Evolutionary conservation across 2,113 vertebrate genomes (phyloP), one percentile per base, ranked within the genome.

Genomic region (Sebastes schlegelii): DNA sequence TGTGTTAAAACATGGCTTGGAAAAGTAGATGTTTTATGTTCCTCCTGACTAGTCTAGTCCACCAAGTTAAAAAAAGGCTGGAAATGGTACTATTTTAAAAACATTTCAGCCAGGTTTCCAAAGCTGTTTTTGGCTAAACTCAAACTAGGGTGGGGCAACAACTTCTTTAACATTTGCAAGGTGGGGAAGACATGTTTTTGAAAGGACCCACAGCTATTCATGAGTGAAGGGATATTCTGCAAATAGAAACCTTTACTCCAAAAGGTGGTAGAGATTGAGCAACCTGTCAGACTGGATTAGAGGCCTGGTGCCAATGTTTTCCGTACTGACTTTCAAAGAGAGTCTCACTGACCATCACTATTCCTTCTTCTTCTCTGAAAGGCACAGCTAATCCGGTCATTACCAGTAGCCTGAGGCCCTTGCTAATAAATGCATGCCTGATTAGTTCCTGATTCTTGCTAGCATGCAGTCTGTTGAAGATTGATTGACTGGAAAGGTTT

Each of bases 61-160:
- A 1, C 45, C 40, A 13, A 62, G 74, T 42, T 17, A 42, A 48
- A 52, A 48, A 23, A 17, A 2, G 40, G 54, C 7, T 7, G 10
- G 1, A 16, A n/a, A 52, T 49, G 45, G 34, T 55, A 6, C 66
- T 75, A 11, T 68, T 74, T 77, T 63, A 43, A 26, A 9, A 77
- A 64, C 40, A 46, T 75, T 75, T 54, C 10, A 80, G 43, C 45
- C 80, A 91, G 65, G 64, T 84, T 89, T 86, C 57, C 57, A 23
- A 43, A 63, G 78, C 86, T 88, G 51, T 82, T 74, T 83, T 84
- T 80, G 81, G 83, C 65, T 48, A 16, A 79, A 85, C 26, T 66
- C 51, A 79, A 86, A 79, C 68, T 40, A 84, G 90, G 92, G 92
- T 89, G 92, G 86, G 91, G 86, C 87, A 86, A 17, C 26, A 70